Evolutionary conservation across 2,797 vertebrate species (phyloP).

Genomic region (Chloroceryle inda): DNA sequence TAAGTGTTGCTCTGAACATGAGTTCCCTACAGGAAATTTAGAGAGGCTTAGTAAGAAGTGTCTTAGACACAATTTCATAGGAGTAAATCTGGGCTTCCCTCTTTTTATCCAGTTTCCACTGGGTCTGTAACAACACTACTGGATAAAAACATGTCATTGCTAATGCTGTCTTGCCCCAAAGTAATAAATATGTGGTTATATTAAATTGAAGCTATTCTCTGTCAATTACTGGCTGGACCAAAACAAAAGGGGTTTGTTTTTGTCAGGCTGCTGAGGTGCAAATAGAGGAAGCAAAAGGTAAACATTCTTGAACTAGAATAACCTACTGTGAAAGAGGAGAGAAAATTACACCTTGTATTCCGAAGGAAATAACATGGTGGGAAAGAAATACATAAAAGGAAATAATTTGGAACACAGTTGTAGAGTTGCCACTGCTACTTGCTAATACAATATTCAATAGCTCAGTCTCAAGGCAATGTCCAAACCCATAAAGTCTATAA

Average conservation of each 20-base stretch:
- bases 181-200: neutral
- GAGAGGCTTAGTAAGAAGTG: neutral
- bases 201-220: slow-evolving; percentile 12
- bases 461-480: neutral
- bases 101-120: neutral
- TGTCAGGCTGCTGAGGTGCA: neutral
- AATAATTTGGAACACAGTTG: neutral
- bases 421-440: neutral
- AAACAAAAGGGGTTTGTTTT: neutral
- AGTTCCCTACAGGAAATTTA: neutral
- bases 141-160: neutral
- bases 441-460: neutral
- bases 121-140: neutral
- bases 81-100: neutral
- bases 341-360: neutral
- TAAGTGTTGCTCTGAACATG: neutral
- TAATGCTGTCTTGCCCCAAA: neutral
- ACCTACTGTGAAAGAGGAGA: neutral
- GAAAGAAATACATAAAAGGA: neutral
- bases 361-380: neutral
- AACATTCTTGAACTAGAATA: neutral
- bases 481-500: slow-evolving; percentile 6
- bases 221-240: neutral
- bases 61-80: neutral
- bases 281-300: neutral